Conservation (phyloP, 2,797 vertebrate genomes). For the Brachyalestes nurse region DNA sequence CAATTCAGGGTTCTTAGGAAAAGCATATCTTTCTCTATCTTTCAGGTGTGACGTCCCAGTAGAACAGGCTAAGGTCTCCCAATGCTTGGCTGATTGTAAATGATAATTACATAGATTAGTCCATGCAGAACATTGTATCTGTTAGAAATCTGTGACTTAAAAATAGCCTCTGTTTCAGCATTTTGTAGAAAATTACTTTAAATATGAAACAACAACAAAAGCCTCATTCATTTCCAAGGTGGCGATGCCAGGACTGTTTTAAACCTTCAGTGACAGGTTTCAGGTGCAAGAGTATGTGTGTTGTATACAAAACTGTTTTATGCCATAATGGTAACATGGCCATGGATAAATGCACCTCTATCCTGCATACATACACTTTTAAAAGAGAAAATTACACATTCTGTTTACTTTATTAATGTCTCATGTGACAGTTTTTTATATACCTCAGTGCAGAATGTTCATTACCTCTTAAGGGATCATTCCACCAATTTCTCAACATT, state of each 20-base stretch:
- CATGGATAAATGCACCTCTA: background rate
- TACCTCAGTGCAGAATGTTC: too few relatives aligned
- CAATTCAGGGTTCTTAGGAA: background rate
- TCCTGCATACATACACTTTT: too few relatives aligned
- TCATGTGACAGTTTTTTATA: too few relatives aligned
- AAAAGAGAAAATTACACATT: too few relatives aligned
- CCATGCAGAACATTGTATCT: slow-evolving; percentile 5
- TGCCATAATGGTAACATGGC: background rate
- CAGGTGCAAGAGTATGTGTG: background rate
- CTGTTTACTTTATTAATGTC: too few relatives aligned
- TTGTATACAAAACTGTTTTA: background rate
- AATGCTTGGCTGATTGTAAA: slow-evolving; percentile 7
- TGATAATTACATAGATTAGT: slow-evolving; percentile 20
- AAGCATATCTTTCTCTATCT: background rate
- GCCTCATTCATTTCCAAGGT: background rate
- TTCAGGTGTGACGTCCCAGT: background rate
- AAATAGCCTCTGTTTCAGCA: slow-evolving; percentile 6
- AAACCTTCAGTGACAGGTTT: background rate
- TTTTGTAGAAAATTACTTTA: background rate
- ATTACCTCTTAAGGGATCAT: too few relatives aligned
- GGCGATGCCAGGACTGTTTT: background rate
- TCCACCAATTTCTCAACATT: too few relatives aligned
- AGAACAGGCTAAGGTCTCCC: background rate
- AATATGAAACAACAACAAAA: background rate
- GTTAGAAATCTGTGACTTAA: background rate